Evolutionary conservation across 2,888 invertebrate genomes (phyloP).

Genomic region (Drosophila imparisetae): DNA sequence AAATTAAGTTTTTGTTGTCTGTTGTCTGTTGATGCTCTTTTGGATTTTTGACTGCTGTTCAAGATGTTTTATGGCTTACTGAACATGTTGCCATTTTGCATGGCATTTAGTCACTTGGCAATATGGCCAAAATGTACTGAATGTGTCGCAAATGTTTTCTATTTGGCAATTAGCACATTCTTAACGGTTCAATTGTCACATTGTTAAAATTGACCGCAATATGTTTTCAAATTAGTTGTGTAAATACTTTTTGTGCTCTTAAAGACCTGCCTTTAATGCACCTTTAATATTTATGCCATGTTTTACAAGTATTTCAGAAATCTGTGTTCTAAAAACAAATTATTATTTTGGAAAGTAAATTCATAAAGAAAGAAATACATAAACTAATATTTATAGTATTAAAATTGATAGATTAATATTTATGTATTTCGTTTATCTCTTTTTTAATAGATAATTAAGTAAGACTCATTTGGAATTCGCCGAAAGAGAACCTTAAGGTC

Average conservation of each 20-base stretch:
- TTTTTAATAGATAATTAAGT: neutral
- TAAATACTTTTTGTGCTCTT: neutral
- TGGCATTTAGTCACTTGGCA: conserved; percentile 50
- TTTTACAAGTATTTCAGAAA: neutral
- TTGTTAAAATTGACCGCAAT: conserved; percentile 8
- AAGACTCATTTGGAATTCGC: conserved; percentile 13
- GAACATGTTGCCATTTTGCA: conserved; percentile 61
- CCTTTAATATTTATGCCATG: neutral
- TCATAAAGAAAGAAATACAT: neutral
- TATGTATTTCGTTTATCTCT: neutral
- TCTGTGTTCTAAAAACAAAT: neutral
- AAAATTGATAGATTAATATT: neutral
- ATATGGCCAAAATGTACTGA: conserved; percentile 33
- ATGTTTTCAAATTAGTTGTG: neutral
- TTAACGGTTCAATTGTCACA: conserved; percentile 23
- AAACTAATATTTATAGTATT: neutral
- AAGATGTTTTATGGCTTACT: conserved; percentile 52
- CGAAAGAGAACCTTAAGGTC: conserved; percentile 1
- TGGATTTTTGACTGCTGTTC: conserved; percentile 49
- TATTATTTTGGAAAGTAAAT: neutral
- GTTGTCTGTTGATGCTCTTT: conserved; percentile 35
- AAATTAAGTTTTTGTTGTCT: conserved; percentile 25
- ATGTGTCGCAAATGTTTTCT: conserved; percentile 40
- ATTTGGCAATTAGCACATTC: conserved; percentile 32
- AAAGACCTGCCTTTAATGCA: neutral